Evolutionary conservation across 2,797 vertebrate species (phyloP), one percentile per base, ranked within the genome.

Genomic region (Emydoidea blandingii): DNA sequence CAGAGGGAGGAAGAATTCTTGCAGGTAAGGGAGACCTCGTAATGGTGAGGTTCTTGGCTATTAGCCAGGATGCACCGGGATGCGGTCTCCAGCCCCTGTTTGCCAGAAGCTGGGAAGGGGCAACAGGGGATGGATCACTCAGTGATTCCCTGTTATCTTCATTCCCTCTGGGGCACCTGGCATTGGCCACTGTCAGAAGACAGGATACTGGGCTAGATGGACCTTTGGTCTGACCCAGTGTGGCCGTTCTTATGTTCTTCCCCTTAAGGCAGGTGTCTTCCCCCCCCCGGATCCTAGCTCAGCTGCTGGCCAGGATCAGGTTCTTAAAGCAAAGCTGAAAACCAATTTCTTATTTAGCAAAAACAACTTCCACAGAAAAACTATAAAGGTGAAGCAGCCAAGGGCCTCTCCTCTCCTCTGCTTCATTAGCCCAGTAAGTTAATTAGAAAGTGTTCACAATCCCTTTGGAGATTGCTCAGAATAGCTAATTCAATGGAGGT

Each of bases 391-490:
- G 52, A 41, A 56, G 78, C 56, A 44, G 65, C 72, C 65, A 47
- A 44, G 76, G 65, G 47, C 62, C 76, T 88, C 78, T 65, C 59
- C 53, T 88, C 81, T 59, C 31, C 59, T 81, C 49, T 8, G 83
- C 76, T 89, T 85, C 85, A 47, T 89, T 88, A 59, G 80, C 86
- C 57, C 81, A 37, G 54, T 78, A 85, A 88, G 59, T 88, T 81
- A 74, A 88, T 92, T 92, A 92, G 82, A 59, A 23, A 44, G 72
- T 59, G 47, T 21, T 25, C 81, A 85, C 29, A 31, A 81, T 49
- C 81, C 83, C n/a, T 92, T n/a, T 12, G 27, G 82, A 78, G 47
- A 85, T 53, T 80, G 78, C 62, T 85, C 78, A 85, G 86, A 72
- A 85, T 56, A 85, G 81, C 74, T 81, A 53, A 88, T 85, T 85